Percentiles rank a stretch among this genome's conserved stretches.
phyloP scores from a whole-genome alignment of 2,113 vertebrate species.

The Myotis brandtii region DNA sequence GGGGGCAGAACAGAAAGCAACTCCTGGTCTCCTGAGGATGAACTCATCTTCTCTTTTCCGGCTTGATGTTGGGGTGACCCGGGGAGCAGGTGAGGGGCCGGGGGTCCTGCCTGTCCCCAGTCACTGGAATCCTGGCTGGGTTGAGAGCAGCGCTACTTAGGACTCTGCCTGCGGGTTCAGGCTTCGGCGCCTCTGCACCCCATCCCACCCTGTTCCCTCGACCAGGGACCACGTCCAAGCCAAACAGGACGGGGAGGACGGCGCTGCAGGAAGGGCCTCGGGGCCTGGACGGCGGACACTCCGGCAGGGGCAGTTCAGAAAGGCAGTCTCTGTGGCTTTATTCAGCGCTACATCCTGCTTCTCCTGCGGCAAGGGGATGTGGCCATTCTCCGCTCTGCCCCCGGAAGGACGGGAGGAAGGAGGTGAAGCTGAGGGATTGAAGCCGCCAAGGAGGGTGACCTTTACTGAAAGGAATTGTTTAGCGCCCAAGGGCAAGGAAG shows the following conservation, averaged over 20 bases:
- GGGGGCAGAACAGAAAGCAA: not conserved
- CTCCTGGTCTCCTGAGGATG: not conserved
- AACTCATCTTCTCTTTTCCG: not conserved
- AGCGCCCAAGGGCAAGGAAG: not conserved
- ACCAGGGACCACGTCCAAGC: constrained; percentile 65
- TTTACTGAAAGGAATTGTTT: not conserved
- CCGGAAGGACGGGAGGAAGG: constrained; percentile 5
- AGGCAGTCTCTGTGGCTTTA: constrained; percentile 18
- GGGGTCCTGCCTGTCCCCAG: fast-evolving
- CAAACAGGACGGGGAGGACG: constrained; percentile 59
- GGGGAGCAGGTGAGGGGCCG: not conserved
- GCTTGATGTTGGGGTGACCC: not conserved
- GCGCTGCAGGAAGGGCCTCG: constrained; percentile 49
- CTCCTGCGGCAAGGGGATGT: not conserved
- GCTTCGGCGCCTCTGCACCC: not conserved
- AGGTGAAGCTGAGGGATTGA: not conserved
- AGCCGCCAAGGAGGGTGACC: not conserved
- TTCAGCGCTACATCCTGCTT: constrained; percentile 56
- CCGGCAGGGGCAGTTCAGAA: not conserved
- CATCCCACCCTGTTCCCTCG: not conserved
- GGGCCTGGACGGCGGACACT: not conserved
- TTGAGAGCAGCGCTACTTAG: not conserved
- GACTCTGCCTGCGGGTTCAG: not conserved
- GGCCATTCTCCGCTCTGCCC: not conserved
- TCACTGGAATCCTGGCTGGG: not conserved